A percentile compares a stretch with the other conserved stretches of the same genome.
Conservation (phyloP, 2,888 invertebrate species). For the Pseudanteris insignis region DNA sequence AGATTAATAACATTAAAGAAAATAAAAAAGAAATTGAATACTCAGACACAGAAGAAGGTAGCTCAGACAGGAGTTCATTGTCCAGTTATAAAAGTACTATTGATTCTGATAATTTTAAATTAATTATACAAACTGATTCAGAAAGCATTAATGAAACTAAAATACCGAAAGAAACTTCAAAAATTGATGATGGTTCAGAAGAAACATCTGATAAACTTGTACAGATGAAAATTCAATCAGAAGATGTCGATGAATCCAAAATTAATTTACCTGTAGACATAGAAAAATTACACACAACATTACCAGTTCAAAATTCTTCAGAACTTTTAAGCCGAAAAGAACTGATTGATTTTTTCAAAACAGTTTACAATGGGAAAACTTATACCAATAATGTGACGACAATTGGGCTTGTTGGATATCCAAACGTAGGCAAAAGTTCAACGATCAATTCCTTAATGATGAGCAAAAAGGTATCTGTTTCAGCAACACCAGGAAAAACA, state of each 20-base stretch:
- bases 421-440: slow-evolving; percentile 99
- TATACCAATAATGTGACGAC: slow-evolving; percentile 71
- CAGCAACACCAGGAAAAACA: slow-evolving; percentile 98
- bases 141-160: background rate
- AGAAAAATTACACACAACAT: background rate
- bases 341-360: slow-evolving; percentile 77
- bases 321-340: slow-evolving; percentile 75
- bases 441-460: slow-evolving; percentile 94
- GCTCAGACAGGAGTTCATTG: background rate
- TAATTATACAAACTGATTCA: too few species aligned
- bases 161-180: background rate
- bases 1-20: slow-evolving; percentile 46
- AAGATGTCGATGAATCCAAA: background rate
- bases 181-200: background rate
- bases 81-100: background rate
- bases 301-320: slow-evolving; percentile 67
- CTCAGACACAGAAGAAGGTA: slow-evolving; percentile 21
- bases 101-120: too few species aligned
- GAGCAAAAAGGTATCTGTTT: slow-evolving; percentile 89
- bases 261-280: too few species aligned
- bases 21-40: slow-evolving; percentile 33
- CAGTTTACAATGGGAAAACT: slow-evolving; percentile 69
- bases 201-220: background rate
- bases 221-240: background rate
- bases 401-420: slow-evolving; percentile 97